A percentile compares a stretch with the other conserved stretches of the same genome.
These are phyloP conservation scores for Chionomys nivalis DNA, from an alignment of 2,113 vertebrate genomes.

Conservation along the genomic window DNA sequence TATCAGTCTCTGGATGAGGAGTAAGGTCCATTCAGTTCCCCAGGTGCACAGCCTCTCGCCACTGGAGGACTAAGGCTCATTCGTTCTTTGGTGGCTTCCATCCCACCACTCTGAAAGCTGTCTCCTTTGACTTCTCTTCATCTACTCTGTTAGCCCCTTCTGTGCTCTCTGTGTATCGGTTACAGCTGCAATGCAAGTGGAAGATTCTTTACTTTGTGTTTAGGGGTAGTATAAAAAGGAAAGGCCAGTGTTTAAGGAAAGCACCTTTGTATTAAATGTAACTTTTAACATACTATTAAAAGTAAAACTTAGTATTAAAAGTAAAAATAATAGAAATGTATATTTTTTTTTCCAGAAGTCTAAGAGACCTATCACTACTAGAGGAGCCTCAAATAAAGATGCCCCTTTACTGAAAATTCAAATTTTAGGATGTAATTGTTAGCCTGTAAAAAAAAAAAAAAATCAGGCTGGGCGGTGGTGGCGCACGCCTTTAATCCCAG, in stretches of 20 bases:
- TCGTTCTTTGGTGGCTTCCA: fast-evolving
- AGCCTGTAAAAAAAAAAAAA: background rate
- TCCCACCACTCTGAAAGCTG: fast-evolving
- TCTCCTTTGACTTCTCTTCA: background rate
- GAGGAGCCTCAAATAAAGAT: background rate
- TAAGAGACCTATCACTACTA: background rate
- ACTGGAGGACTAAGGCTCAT: background rate
- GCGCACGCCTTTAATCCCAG: too few relatives aligned
- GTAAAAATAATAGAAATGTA: background rate
- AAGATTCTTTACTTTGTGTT: background rate
- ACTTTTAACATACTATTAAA: background rate
- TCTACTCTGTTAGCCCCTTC: background rate
- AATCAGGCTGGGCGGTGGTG: too few relatives aligned
- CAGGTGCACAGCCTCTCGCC: background rate
- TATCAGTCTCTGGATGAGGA: background rate
- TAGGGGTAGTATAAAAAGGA: background rate
- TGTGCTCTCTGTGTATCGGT: background rate
- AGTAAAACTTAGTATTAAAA: constrained; percentile 4
- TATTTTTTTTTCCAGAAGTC: constrained; percentile 43
- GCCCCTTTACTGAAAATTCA: constrained; percentile 31
- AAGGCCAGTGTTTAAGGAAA: constrained; percentile 9
- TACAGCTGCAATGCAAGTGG: background rate
- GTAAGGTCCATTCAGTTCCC: background rate
- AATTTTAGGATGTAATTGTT: background rate
- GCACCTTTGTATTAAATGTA: background rate